Percentiles rank a stretch among this genome's conserved stretches.
phyloP scores from a whole-genome alignment of 2,113 vertebrate genomes.

The Etheostoma spectabile region DNA sequence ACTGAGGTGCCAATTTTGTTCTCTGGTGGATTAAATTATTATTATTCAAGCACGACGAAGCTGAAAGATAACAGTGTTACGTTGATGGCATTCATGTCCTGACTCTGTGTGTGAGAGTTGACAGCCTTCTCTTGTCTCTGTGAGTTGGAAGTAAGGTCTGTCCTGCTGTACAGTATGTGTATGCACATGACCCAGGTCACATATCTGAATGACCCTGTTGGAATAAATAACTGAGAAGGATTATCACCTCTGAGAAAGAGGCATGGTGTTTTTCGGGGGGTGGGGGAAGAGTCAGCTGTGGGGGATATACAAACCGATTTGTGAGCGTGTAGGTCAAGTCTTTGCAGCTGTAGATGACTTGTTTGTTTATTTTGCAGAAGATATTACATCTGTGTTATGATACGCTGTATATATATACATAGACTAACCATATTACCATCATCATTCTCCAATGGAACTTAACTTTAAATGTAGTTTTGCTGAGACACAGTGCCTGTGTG shows the following conservation, averaged over 20 bases:
- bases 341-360: conserved; percentile 27
- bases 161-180: background rate
- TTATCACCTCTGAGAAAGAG: conserved; percentile 60
- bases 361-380: background rate
- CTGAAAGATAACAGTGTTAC: background rate
- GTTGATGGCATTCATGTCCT: background rate
- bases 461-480: background rate
- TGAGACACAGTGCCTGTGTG: background rate
- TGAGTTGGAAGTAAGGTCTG: conserved; percentile 24
- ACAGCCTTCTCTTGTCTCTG: conserved; percentile 18
- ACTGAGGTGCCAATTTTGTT: background rate
- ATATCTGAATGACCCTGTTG: conserved; percentile 60
- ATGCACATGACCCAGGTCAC: conserved; percentile 36
- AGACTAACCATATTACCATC: background rate
- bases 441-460: background rate
- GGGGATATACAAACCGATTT: conserved; percentile 21
- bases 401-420: background rate
- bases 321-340: conserved; percentile 13
- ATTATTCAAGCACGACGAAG: background rate
- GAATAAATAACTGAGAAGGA: conserved; percentile 73
- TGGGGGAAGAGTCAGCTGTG: conserved; percentile 17
- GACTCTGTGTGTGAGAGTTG: conserved; percentile 1
- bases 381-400: conserved; percentile 6
- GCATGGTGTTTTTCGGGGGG: background rate
- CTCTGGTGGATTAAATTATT: conserved; percentile 4